Evolutionary conservation across 1,140 invertebrate genomes (phyloP), one percentile per base, ranked within the genome.

Genomic region (Cyclargus thomasi): DNA sequence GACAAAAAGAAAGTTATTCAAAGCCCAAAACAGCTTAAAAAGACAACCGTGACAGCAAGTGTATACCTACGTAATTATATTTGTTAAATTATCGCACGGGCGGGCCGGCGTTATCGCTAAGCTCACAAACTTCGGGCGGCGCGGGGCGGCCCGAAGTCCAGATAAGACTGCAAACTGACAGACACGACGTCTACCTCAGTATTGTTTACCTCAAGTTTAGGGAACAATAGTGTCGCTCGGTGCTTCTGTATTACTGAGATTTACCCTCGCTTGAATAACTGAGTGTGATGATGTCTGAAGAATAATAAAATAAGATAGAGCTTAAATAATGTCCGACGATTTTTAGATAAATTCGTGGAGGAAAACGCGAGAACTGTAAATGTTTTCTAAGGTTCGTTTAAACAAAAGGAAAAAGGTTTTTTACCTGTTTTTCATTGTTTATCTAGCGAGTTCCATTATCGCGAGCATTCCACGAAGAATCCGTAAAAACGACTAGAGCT

Each of bases 151-250:
- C 39, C 8, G 39, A 35, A 65, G 16, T 62, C 21, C 39, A 64
- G 36, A 69, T 62, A 65, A 47, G 39, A 47, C 39, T 14, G 39
- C 36, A 3, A 39, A 47, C 39, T 47, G 39, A 47, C 39, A 47
- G 39, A 47, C 10, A 39, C 1, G 3, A 8, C 29, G 29, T 39
- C 11, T 39, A 39, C 36, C 36, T 47, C 2, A 14, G 39, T 47
- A 47, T 47, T 47, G 39, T 47, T 8, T 14, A 47, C 14, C 39
- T 16, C 10, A 47, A 47, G 39, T 16, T 47, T 47, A 8, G 39
- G 39, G 39, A 47, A 47, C 14, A 47, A 47, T 16, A 47, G 14
- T 47, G 39, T 16, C 3, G 14, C 39, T 47, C 4, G 29, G 29
- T 1, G 29, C 29, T 29, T 29, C 29, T 29, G 29, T 29, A 5